Evolutionary conservation across 2,113 vertebrate genomes (phyloP).

Genomic region (Bubalus kerabau): DNA sequence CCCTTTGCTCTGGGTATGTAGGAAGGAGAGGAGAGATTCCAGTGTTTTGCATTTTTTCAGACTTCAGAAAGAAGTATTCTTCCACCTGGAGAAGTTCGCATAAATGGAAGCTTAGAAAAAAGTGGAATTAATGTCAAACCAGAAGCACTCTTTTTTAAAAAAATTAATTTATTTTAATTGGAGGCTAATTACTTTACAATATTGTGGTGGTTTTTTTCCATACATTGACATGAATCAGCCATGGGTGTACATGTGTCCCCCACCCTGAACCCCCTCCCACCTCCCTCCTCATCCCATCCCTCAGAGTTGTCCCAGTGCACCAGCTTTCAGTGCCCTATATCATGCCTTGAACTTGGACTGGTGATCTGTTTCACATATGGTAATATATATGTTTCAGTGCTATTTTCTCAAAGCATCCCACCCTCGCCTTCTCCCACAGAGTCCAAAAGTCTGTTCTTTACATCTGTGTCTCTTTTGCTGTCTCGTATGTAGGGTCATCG

Average conservation of each 20-base stretch:
- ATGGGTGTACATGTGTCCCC: background rate
- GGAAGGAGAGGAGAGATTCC: background rate
- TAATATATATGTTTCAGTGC: background rate
- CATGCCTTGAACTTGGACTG: background rate
- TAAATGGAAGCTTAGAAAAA: background rate
- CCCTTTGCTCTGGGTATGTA: background rate
- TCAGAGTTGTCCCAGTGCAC: background rate
- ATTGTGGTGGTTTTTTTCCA: background rate
- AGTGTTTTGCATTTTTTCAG: background rate
- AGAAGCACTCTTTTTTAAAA: background rate
- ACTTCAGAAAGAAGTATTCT: background rate
- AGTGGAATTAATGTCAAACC: background rate
- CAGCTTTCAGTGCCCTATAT: background rate
- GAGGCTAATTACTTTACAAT: background rate
- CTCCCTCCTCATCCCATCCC: background rate
- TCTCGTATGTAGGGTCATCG: background rate
- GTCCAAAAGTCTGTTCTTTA: background rate
- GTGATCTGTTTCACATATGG: background rate
- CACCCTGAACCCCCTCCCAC: background rate
- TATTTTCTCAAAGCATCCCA: background rate
- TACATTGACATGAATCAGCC: background rate
- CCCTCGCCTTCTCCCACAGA: background rate
- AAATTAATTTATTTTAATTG: background rate
- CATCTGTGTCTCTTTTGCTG: background rate
- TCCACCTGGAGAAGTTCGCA: background rate